Base-by-base conservation (phyloP, 2,797 vertebrate species). In the Chiloscyllium punctatum region DNA sequence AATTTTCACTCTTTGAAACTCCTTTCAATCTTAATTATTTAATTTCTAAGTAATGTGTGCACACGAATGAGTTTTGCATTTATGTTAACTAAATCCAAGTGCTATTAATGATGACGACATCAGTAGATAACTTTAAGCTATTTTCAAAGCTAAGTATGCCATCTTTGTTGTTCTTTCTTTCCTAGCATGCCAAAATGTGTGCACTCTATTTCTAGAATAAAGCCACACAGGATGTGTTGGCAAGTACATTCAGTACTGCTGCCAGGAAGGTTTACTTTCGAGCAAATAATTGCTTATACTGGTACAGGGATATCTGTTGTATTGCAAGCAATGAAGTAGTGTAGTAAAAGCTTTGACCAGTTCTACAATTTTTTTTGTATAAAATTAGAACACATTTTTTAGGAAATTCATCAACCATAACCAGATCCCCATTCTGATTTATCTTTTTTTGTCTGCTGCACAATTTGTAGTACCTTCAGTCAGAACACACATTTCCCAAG, bases 191-290 rank as follows among this genome's bases (percentile, higher is more conserved):
- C 57, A 66, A 91, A 91, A 91, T 72, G 37, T 72, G 66, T 88
- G 51, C 69, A 68, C n/a, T 69, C 30, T 69, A 94, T 42, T 94
- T 71, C 91, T 94, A 94, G 62, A 68, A 69, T 53, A 88, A 57
- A 88, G 86, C 86, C 86, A 42, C 91, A 71, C 66, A 88, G 91
- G n/a, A 94, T 94, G 57, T 91, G 53, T 91, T 91, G 88, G 88
- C 88, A 91, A 91, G 51, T 91, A 62, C 7, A 18, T 66, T 16
- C 57, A n/a, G 66, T 91, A 57, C 66, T n/a, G 88, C 33, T 94
- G 66, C 91, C 66, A 69, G 88, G 62, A 94, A 94, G 68, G 53
- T 68, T 42, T 68, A 68, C 91, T 94, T 88, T 57, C 30, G 86
- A 57, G 91, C 68, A 68, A 69, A 69, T 91, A 66, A 91, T 91